Conservation (phyloP, 64 coral and sea anemone genomes). For the Pocillopora verrucosa region DNA sequence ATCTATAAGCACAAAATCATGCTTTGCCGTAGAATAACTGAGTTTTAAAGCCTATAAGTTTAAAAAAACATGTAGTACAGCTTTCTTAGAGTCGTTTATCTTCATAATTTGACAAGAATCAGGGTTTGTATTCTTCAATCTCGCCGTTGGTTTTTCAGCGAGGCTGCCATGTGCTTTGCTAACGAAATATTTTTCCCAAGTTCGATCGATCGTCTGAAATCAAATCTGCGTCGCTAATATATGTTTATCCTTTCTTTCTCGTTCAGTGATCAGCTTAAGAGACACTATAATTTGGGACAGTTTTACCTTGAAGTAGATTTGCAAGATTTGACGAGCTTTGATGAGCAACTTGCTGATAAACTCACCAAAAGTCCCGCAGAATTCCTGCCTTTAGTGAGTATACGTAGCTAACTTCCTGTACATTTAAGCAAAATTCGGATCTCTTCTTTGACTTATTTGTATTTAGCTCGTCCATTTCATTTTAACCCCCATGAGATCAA, state of each 20-base stretch:
- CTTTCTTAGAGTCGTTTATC: no score
- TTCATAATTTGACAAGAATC: no score
- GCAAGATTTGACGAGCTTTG: conserved; percentile 87
- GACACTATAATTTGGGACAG: conserved; percentile 89
- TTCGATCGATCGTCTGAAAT: neutral
- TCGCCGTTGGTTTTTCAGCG: no score
- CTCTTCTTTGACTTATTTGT: neutral
- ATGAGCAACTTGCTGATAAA: conserved; percentile 90
- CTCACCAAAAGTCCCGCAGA: conserved; percentile 86
- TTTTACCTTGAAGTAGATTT: conserved; percentile 91
- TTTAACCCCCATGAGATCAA: no score
- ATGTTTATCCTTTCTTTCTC: neutral
- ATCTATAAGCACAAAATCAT: neutral
- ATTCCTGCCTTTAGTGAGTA: conserved; percentile 86
- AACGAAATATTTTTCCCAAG: neutral
- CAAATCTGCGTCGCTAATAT: neutral
- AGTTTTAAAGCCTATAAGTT: neutral
- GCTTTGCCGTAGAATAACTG: neutral
- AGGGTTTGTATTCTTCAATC: no score
- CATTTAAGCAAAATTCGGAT: neutral
- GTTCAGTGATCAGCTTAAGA: conserved; percentile 86
- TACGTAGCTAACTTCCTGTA: neutral
- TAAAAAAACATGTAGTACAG: no score
- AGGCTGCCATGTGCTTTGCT: conserved; percentile 1
- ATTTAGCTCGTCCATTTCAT: neutral